Conservation (phyloP, 2,113 vertebrate genomes). For the Pipra filicauda region DNA sequence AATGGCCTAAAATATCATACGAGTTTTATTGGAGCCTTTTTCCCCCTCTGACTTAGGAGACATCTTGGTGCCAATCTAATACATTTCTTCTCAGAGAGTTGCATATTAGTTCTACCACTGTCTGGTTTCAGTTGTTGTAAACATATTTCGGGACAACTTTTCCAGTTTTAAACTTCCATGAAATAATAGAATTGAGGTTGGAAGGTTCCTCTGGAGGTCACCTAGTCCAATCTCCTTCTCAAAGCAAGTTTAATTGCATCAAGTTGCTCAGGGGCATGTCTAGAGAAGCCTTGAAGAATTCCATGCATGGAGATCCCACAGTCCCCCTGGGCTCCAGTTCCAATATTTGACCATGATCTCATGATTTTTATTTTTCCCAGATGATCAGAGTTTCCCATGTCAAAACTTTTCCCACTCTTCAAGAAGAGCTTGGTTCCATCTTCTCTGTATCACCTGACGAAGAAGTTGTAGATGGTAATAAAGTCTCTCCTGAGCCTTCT, state of each 20-base stretch:
- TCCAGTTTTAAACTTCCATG: neutral
- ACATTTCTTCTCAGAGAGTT: neutral
- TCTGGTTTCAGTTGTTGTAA: neutral
- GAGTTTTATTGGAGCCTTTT: neutral
- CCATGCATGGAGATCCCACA: neutral
- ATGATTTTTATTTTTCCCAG: neutral
- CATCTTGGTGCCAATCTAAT: neutral
- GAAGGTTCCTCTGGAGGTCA: neutral
- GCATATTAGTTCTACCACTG: neutral
- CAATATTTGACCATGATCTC: neutral
- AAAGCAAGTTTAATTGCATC: neutral
- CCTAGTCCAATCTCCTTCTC: neutral
- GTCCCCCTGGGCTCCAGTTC: neutral
- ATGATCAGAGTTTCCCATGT: neutral
- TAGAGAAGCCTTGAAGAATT: neutral
- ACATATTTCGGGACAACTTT: neutral
- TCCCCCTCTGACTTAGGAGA: neutral
- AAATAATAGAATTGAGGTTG: neutral
- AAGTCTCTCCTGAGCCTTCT: neutral
- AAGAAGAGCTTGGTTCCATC: neutral
- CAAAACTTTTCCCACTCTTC: neutral
- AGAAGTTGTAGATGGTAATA: neutral
- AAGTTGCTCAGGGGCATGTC: fast-evolving
- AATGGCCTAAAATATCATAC: neutral
- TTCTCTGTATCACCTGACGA: neutral